Base-by-base conservation (phyloP, 1,140 invertebrate species). In the Liolophura sinensis region DNA sequence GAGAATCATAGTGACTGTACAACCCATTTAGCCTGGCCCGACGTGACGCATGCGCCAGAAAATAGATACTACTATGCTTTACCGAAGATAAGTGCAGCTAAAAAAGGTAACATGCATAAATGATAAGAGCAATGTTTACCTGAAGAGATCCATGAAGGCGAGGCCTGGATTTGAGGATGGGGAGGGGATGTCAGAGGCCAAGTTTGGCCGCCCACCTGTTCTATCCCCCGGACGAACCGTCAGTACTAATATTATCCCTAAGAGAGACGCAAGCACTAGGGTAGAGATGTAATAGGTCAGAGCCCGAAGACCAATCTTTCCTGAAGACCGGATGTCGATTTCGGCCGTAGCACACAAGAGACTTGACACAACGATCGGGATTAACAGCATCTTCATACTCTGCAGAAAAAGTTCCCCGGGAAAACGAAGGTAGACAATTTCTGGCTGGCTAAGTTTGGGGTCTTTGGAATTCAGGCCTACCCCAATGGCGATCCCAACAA, bases 241-340 rank as follows among this genome's bases (percentile, higher is more conserved):
- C 16, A 78, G 51, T 1, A 75, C 77, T 22, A 83, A 62, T 12
- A 82, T 68, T 65, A 82, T 80, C 9, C 79, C 80, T 22, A 82
- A 64, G 18, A 82, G 65, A 14, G 81, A 79, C 0, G 77, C 81
- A 46, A 70, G 31, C 14, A 96, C 83, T 0, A 96, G 98, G 14
- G 96, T 98, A 14, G 91, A 89, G 78, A 95, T 89, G 82, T 98
- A 98, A 84, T 96, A 97, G 22, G 91, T 87, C 57, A 97, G 90
- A 7, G 95, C 92, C 61, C 94, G 62, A 0, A 73, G 50, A 1
- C 82, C 82, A 66, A 84, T 78, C 65, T 73, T 73, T 22, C 80
- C 78, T 1, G 78, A 78, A 7, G 80, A 70, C 48, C 71, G 73
- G 6, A 74, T 61, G 65, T 83, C 80, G 5, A 84, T 65, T 0